Percentiles rank a stretch among this genome's conserved stretches.
Evolutionary conservation across 2,888 invertebrate genomes (phyloP).

Genomic region (Polydrusus pterygomalis): DNA sequence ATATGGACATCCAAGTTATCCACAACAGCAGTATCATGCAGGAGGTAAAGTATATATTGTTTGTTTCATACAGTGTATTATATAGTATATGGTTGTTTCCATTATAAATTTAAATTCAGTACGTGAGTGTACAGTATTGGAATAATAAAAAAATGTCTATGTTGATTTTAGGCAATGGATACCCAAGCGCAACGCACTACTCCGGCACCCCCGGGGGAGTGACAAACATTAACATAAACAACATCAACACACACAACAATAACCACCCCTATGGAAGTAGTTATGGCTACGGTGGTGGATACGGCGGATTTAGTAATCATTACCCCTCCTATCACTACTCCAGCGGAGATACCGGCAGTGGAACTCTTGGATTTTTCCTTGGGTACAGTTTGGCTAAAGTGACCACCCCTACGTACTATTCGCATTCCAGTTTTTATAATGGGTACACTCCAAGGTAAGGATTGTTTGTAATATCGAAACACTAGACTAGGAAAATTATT

Average conservation of each 20-base stretch:
- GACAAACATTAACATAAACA: slow-evolving; percentile 63
- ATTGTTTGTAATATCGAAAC: not conserved
- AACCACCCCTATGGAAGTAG: slow-evolving; percentile 58
- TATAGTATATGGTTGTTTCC: no score
- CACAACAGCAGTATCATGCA: slow-evolving; percentile 38
- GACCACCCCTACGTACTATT: slow-evolving; percentile 64
- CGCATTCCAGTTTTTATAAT: slow-evolving; percentile 44
- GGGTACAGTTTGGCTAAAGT: slow-evolving; percentile 65
- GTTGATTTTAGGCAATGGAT: slow-evolving; percentile 21
- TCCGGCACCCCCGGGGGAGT: slow-evolving; percentile 48
- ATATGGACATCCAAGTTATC: slow-evolving; percentile 36
- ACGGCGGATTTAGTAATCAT: slow-evolving; percentile 47
- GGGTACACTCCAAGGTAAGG: slow-evolving; percentile 64
- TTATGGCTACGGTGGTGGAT: slow-evolving; percentile 53
- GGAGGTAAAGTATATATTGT: slow-evolving; percentile 41
- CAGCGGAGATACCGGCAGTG: slow-evolving; percentile 63
- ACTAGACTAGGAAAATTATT: no score
- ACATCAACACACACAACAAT: slow-evolving; percentile 57
- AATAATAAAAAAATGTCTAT: no score
- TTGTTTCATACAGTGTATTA: no score
- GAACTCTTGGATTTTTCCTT: slow-evolving; percentile 64
- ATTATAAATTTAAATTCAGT: no score
- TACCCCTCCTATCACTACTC: slow-evolving; percentile 62
- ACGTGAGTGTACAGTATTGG: no score
- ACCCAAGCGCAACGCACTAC: slow-evolving; percentile 37